A percentile compares a stretch with the other conserved stretches of the same genome.
Conservation (phyloP, 2,797 vertebrate genomes). For the Tinamus major region DNA sequence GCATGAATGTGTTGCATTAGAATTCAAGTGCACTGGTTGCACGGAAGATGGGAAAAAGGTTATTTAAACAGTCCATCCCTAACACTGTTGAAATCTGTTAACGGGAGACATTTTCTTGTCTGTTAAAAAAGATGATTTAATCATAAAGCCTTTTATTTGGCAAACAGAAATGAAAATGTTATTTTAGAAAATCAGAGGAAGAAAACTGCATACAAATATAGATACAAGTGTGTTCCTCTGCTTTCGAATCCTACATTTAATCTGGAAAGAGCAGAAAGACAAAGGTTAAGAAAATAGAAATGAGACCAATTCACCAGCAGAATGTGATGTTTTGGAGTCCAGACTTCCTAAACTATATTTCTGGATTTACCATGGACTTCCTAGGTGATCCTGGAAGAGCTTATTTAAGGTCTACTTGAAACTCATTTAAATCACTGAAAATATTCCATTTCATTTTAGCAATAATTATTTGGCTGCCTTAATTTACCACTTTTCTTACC, state of each 20-base stretch:
- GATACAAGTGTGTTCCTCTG: neutral
- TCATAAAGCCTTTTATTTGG: slow-evolving; percentile 19
- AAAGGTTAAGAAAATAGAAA: neutral
- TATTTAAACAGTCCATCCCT: slow-evolving; percentile 61
- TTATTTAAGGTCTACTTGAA: neutral
- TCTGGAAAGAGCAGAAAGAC: neutral
- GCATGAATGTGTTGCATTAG: slow-evolving; percentile 68
- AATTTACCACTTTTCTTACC: neutral
- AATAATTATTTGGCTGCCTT: neutral
- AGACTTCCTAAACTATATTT: neutral
- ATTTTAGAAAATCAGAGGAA: slow-evolving; percentile 31
- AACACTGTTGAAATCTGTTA: slow-evolving; percentile 22
- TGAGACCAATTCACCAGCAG: fast-evolving
- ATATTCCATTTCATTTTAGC: neutral
- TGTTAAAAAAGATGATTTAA: slow-evolving; percentile 47
- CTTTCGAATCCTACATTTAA: neutral
- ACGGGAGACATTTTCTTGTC: slow-evolving; percentile 13
- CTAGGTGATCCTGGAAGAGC: neutral
- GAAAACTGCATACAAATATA: neutral
- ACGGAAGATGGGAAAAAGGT: slow-evolving; percentile 60
- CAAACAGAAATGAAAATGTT: slow-evolving; percentile 9
- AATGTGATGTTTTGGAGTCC: neutral
- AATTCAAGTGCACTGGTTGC: slow-evolving; percentile 67
- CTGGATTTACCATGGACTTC: neutral
- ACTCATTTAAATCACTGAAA: neutral